A percentile compares a stretch with the other conserved stretches of the same genome.
phyloP scores from a whole-genome alignment of 2,113 vertebrate species.

The Chaetura pelagica region DNA sequence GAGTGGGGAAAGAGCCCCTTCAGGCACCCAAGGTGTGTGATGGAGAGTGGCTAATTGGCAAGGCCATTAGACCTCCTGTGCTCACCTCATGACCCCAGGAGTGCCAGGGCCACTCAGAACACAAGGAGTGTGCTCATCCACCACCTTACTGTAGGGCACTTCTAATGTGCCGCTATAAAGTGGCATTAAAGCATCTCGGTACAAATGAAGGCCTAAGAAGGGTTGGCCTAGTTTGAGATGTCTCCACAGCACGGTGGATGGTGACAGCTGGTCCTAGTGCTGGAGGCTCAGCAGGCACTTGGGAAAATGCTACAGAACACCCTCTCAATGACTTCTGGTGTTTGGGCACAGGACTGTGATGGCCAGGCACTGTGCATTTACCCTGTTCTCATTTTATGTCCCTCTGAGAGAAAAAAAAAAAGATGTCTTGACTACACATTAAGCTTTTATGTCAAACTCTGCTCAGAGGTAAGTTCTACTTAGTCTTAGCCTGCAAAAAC shows the following conservation, averaged over 20 bases:
- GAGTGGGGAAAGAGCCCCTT: not conserved
- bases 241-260: not conserved
- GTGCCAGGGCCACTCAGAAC: not conserved
- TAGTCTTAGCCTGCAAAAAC: not conserved
- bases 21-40: fast-evolving
- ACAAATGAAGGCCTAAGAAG: not conserved
- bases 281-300: not conserved
- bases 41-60: not conserved
- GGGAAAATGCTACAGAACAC: not conserved
- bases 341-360: fast-evolving
- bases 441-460: not conserved
- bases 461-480: not conserved
- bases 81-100: not conserved
- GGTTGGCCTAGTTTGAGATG: not conserved
- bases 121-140: not conserved
- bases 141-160: not conserved
- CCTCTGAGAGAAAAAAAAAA: not conserved
- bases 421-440: not conserved
- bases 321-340: fast-evolving
- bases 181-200: not conserved
- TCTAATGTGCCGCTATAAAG: no score
- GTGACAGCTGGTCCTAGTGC: fast-evolving
- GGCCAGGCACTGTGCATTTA: not conserved
- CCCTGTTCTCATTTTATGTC: not conserved
- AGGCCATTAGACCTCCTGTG: not conserved